Evolutionary conservation across 2,888 invertebrate species (phyloP).

Genomic region (Agelastica alni): DNA sequence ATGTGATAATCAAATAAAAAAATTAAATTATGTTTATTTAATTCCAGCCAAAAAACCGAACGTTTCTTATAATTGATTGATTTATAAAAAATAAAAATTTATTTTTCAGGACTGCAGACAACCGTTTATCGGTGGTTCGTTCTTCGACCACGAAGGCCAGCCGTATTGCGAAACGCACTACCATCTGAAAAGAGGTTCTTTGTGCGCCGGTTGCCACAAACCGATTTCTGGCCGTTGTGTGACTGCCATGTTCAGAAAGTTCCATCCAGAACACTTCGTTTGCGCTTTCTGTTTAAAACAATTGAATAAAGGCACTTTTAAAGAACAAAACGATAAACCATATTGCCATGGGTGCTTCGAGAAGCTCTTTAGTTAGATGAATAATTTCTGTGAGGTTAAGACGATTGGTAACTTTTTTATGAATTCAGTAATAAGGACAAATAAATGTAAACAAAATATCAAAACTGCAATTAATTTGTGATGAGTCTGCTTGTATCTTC

Average conservation of each 20-base stretch:
- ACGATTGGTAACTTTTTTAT: too few species aligned
- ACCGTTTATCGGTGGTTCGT: constrained; percentile 95
- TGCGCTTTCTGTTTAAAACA: constrained; percentile 99
- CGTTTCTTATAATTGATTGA: too few species aligned
- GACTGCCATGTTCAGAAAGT: constrained; percentile 98
- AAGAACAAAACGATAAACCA: constrained; percentile 98
- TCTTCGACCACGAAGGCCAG: constrained; percentile 97
- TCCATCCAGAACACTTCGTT: constrained; percentile 99
- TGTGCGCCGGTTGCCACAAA: constrained; percentile 97
- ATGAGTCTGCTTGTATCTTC: too few species aligned
- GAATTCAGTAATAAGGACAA: too few species aligned
- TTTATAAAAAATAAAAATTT: too few species aligned
- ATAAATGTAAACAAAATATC: too few species aligned
- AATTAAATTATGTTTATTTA: too few species aligned
- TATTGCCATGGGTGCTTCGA: constrained; percentile 98
- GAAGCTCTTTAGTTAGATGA: constrained; percentile 82
- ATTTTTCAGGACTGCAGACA: constrained; percentile 89
- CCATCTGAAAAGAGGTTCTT: constrained; percentile 93
- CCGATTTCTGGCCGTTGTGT: constrained; percentile 98
- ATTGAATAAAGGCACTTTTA: constrained; percentile 98
- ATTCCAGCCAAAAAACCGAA: too few species aligned
- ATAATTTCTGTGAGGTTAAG: not conserved
- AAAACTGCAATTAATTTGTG: too few species aligned
- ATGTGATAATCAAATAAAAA: too few species aligned
- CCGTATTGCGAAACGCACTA: constrained; percentile 99